phyloP scores from a whole-genome alignment of 2,113 vertebrate species.

The Oplegnathus fasciatus region DNA sequence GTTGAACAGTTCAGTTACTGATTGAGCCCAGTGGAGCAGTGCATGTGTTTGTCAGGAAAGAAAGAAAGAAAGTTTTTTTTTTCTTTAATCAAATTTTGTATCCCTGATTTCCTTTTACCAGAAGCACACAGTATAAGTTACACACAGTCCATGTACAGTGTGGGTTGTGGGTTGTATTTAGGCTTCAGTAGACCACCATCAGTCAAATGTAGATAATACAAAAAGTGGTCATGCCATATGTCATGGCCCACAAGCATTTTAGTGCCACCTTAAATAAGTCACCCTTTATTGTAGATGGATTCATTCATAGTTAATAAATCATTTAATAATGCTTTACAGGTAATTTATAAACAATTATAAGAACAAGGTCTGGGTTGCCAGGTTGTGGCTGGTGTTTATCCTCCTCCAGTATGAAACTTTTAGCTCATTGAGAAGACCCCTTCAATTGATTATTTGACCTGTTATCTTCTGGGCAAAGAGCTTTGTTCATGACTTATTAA shows the following conservation, averaged over 20 bases:
- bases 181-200: not conserved
- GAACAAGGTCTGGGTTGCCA: not conserved
- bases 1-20: not conserved
- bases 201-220: not conserved
- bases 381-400: not conserved
- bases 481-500: not conserved
- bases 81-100: not conserved
- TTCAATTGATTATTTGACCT: not conserved
- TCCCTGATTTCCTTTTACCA: slow-evolving; percentile 1
- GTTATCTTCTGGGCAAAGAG: not conserved
- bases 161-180: not conserved
- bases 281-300: slow-evolving; percentile 5
- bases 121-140: not conserved
- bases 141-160: not conserved
- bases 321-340: not conserved
- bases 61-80: not conserved
- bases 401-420: not conserved
- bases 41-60: slow-evolving; percentile 2
- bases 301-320: slow-evolving; percentile 2
- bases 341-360: not conserved
- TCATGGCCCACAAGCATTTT: too few species aligned
- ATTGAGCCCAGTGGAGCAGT: slow-evolving; percentile 16
- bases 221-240: not conserved
- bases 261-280: not conserved
- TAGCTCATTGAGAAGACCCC: not conserved